A percentile compares a stretch with the other conserved stretches of the same genome.
Conservation (phyloP, 1,140 invertebrate species). For the Drosophila mojavensis region DNA sequence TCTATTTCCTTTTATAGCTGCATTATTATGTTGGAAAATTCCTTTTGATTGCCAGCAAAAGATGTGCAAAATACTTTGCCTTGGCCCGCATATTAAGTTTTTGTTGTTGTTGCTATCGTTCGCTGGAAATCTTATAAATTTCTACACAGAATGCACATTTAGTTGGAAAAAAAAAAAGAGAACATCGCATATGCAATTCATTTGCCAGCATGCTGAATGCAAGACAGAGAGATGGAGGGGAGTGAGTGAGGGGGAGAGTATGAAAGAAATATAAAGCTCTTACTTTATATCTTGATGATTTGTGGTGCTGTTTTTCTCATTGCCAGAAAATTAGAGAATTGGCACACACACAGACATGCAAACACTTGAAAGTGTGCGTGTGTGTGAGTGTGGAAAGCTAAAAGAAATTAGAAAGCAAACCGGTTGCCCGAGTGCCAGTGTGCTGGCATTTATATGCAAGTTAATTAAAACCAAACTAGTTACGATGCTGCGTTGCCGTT, state of each 20-base stretch:
- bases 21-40: neutral
- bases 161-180: constrained; percentile 1
- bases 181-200: constrained; percentile 39
- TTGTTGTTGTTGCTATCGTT: neutral
- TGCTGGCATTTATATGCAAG: constrained; percentile 72
- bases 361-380: constrained; percentile 35
- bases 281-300: constrained; percentile 56
- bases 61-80: neutral
- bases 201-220: constrained; percentile 20
- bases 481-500: constrained; percentile 52
- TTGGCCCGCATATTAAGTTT: neutral
- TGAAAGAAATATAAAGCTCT: constrained; percentile 22
- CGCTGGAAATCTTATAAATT: constrained; percentile 6
- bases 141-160: constrained; percentile 5
- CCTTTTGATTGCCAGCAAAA: neutral
- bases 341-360: constrained; percentile 32
- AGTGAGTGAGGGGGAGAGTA: neutral
- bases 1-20: neutral
- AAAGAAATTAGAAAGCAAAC: constrained; percentile 81
- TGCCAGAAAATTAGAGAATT: constrained; percentile 67
- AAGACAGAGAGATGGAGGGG: neutral
- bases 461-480: constrained; percentile 82
- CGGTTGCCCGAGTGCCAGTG: constrained; percentile 49
- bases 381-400: constrained; percentile 48
- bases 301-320: constrained; percentile 53